These are phyloP conservation scores for Hirudinaria manillensis DNA, from an alignment of 2,888 invertebrate genomes.

Conservation along the genomic window DNA sequence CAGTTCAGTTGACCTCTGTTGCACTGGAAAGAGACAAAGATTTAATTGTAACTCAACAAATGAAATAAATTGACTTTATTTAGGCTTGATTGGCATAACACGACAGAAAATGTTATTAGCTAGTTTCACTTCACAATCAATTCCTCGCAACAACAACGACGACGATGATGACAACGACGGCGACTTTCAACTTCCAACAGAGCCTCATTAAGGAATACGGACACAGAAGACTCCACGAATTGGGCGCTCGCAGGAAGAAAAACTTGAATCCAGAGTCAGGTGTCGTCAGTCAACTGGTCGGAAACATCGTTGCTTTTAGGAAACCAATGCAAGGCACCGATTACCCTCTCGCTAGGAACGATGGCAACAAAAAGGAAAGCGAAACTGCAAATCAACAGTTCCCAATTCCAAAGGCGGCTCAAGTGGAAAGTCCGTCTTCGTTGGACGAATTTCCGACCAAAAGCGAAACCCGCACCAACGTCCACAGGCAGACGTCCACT, in stretches of 20 bases:
- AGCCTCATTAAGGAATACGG: constrained; percentile 30
- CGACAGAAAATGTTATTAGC: too few relatives aligned
- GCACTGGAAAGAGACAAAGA: too few relatives aligned
- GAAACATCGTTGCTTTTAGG: constrained; percentile 11
- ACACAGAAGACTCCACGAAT: constrained; percentile 27
- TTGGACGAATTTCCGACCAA: neutral
- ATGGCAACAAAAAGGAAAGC: neutral
- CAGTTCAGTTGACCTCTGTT: too few relatives aligned
- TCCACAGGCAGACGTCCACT: neutral
- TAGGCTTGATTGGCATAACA: too few relatives aligned
- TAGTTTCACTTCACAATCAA: too few relatives aligned
- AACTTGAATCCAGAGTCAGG: neutral
- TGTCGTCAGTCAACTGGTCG: constrained; percentile 19
- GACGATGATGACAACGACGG: too few relatives aligned
- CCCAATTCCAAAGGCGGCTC: neutral
- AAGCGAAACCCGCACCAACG: neutral
- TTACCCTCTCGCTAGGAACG: neutral
- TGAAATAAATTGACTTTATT: too few relatives aligned
- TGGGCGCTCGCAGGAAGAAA: constrained; percentile 28
- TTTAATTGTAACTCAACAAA: too few relatives aligned
- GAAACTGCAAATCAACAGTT: neutral
- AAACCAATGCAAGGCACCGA: neutral
- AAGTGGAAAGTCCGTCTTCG: neutral
- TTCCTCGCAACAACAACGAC: too few relatives aligned
- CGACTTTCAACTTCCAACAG: neutral